These are phyloP conservation scores for Heliangelus exortis DNA, from an alignment of 2,797 vertebrate species.

Conservation along the genomic window DNA sequence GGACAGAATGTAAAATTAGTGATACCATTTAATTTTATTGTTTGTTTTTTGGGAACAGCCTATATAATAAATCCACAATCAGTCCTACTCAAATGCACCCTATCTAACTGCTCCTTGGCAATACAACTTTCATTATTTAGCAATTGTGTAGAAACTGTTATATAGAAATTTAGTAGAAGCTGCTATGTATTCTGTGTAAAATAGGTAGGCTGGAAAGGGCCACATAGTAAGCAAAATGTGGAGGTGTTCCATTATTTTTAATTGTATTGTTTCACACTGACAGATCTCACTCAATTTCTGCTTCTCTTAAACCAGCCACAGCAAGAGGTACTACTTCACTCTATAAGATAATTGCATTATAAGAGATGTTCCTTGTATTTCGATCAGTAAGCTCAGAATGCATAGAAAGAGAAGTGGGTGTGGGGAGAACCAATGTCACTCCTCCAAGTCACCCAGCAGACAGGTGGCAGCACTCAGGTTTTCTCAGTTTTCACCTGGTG, in stretches of 20 bases:
- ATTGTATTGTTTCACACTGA: background rate
- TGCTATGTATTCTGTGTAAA: background rate
- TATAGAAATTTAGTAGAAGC: background rate
- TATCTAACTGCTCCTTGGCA: background rate
- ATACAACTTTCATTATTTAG: background rate
- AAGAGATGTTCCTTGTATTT: background rate
- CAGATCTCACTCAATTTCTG: background rate
- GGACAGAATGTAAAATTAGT: background rate
- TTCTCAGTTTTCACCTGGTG: background rate
- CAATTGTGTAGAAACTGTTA: background rate
- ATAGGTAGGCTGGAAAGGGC: background rate
- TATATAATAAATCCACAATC: background rate
- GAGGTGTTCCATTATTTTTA: background rate
- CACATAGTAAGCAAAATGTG: background rate
- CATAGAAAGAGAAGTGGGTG: background rate
- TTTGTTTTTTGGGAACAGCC: background rate
- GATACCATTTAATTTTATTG: background rate
- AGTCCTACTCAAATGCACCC: background rate
- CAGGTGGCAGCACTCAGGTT: background rate
- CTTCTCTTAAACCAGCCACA: background rate
- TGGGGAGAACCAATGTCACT: fast-evolving
- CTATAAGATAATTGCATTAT: background rate
- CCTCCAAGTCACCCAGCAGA: background rate
- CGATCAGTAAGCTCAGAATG: background rate
- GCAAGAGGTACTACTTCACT: background rate